These are phyloP conservation scores for Tor tambroides DNA, from an alignment of 2,113 vertebrate species.

Conservation along the genomic window DNA sequence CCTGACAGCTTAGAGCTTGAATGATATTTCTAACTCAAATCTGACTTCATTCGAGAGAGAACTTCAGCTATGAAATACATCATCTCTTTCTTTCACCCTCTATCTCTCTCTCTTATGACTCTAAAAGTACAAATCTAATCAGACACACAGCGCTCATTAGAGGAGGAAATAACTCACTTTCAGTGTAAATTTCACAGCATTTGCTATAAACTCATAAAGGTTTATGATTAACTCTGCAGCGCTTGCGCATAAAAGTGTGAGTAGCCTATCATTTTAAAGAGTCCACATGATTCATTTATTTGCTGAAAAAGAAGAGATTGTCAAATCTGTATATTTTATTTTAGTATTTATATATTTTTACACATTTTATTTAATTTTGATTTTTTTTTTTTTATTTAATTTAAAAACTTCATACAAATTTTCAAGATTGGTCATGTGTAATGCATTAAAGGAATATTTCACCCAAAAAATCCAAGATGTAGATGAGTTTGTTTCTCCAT, in stretches of 20 bases:
- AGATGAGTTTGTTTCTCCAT: no score
- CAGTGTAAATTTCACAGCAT: no score
- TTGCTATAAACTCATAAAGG: not conserved
- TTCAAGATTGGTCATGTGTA: not conserved
- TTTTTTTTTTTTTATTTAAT: not conserved
- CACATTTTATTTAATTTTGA: not conserved
- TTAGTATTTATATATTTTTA: not conserved
- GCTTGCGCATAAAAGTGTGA: not conserved
- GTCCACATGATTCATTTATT: not conserved
- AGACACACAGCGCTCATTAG: not conserved
- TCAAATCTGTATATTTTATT: not conserved
- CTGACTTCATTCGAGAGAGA: not conserved
- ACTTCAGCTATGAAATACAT: no score
- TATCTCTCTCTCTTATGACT: not conserved
- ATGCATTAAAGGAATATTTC: no score
- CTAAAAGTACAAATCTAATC: not conserved
- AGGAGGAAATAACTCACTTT: conserved; percentile 18
- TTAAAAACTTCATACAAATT: not conserved
- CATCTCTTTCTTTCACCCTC: no score
- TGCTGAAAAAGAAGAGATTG: not conserved
- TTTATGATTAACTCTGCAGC: not conserved
- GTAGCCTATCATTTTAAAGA: not conserved
- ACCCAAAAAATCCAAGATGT: no score
- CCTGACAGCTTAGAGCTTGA: not conserved
- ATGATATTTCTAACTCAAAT: not conserved